Base-by-base conservation (phyloP, 2,888 invertebrate species). In the Drosophila ezoana region DNA sequence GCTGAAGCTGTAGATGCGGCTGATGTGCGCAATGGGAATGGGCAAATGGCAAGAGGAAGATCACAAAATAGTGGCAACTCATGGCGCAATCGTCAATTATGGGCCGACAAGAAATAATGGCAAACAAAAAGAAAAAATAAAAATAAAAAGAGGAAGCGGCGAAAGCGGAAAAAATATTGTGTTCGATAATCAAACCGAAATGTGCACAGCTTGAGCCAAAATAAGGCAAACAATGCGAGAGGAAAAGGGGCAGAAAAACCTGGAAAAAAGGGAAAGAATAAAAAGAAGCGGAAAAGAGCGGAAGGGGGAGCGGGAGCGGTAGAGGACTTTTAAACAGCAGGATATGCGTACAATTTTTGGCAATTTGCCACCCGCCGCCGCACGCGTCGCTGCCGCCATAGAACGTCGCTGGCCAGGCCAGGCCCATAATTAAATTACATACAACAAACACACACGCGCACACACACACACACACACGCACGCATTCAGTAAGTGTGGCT, bases 281-380 rank as follows among this genome's bases (percentile, higher is more conserved):
- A 9, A 41, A 14, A 33, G n/a, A 13, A n/a, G n/a, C n/a, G n/a
- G n/a, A n/a, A n/a, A n/a, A 35, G 11, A n/a, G 9, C 3, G 47
- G 4, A 0, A 4, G 18, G 47, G 35, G 41, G 45, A 1, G 23
- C n/a, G 48, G 13, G 41, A 13, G 32, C 45, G 51, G 38, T 9
- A 38, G 28, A 66, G 86, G 68, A 85, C 80, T 89, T 85, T 89
- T 82, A 79, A 85, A 70, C 85, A 85, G 88, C 85, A 89, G 85
- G 85, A 85, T 85, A 85, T 87, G 89, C 89, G 88, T 89, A 87
- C 80, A 79, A 79, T 81, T 85, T 84, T 89, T 85, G 89, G 85
- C 89, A 87, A 85, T 89, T 85, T 85, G 85, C 85, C 84, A 88
- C 84, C 89, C 89, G 78, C 84, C 78, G 84, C 72, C 76, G 79